Evolutionary conservation across 2,888 invertebrate species (phyloP).

Genomic region (Drosophila kanekoi): DNA sequence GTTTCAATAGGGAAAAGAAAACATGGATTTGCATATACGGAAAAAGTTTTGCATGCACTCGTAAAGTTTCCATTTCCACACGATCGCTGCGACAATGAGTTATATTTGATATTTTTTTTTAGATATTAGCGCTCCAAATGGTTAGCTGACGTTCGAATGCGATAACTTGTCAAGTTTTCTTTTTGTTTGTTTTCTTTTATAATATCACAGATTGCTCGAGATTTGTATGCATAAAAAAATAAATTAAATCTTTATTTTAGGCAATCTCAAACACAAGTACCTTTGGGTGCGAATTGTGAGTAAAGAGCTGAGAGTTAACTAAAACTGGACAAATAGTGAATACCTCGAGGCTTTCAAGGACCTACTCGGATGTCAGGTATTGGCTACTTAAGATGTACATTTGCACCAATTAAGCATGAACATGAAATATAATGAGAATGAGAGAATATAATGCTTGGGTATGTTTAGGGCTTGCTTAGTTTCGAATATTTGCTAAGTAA

Average conservation of each 20-base stretch:
- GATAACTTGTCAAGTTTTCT: slow-evolving; percentile 37
- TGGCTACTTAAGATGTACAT: slow-evolving; percentile 67
- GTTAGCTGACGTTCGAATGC: slow-evolving; percentile 17
- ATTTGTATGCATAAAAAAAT: slow-evolving; percentile 69
- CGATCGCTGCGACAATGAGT: slow-evolving; percentile 42
- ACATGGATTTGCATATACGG: slow-evolving; percentile 26
- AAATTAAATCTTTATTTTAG: slow-evolving; percentile 52
- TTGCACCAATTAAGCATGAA: slow-evolving; percentile 43
- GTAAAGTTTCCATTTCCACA: slow-evolving; percentile 26
- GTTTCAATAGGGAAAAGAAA: slow-evolving; percentile 20
- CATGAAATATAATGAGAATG: slow-evolving; percentile 46
- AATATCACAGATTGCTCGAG: slow-evolving; percentile 84
- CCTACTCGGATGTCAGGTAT: slow-evolving; percentile 34
- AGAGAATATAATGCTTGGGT: slow-evolving; percentile 18
- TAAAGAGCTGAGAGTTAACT: slow-evolving; percentile 11
- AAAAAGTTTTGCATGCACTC: slow-evolving; percentile 30
- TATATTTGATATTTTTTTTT: slow-evolving; percentile 29
- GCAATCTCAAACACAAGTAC: slow-evolving; percentile 73
- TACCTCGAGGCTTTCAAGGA: slow-evolving; percentile 12
- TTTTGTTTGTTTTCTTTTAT: slow-evolving; percentile 59
- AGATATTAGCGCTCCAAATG: slow-evolving; percentile 36
- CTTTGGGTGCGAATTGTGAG: slow-evolving; percentile 33
- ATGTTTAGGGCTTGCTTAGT: slow-evolving; percentile 22
- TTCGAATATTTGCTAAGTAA: slow-evolving; percentile 34
- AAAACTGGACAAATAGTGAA: slow-evolving; percentile 46